phyloP scores from a whole-genome alignment of 2,888 invertebrate genomes.

The Sericinus montela region DNA sequence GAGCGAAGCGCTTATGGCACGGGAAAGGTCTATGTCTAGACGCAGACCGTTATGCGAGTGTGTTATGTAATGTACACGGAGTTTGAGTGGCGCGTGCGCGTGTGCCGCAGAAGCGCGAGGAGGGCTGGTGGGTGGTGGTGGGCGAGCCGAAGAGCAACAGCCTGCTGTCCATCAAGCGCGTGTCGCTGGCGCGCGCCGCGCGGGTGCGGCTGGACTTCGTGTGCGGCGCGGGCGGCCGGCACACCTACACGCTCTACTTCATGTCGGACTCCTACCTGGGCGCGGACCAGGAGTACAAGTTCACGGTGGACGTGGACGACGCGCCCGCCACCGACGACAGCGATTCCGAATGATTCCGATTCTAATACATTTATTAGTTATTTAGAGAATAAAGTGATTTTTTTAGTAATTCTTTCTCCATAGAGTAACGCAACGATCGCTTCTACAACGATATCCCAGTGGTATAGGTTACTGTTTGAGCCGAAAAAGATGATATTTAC shows the following conservation, averaged over 20 bases:
- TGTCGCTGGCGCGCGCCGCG: slow-evolving; percentile 96
- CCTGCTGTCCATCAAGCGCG: slow-evolving; percentile 96
- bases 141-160: slow-evolving; percentile 97
- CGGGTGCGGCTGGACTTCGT: slow-evolving; percentile 93
- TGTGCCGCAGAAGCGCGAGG: slow-evolving; percentile 86
- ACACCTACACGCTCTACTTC: slow-evolving; percentile 96
- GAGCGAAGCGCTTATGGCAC: too few relatives aligned
- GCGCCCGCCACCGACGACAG: slow-evolving; percentile 42
- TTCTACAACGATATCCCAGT: too few relatives aligned
- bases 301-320: slow-evolving; percentile 88
- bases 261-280: slow-evolving; percentile 99
- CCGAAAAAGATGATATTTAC: too few relatives aligned
- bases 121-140: slow-evolving; percentile 99
- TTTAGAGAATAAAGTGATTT: too few relatives aligned
- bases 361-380: too few relatives aligned
- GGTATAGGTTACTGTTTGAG: too few relatives aligned
- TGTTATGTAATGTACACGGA: too few relatives aligned
- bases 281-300: slow-evolving; percentile 99
- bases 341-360: slow-evolving; percentile 40
- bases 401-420: too few relatives aligned
- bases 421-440: too few relatives aligned
- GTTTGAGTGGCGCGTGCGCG: too few relatives aligned
- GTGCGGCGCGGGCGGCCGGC: slow-evolving; percentile 92
- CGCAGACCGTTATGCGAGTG: too few relatives aligned
- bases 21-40: too few relatives aligned